Percentiles rank a stretch among this genome's conserved stretches.
Conservation (phyloP, 92 coral and sea anemone genomes). For the Zoanthus sansibaricus region DNA sequence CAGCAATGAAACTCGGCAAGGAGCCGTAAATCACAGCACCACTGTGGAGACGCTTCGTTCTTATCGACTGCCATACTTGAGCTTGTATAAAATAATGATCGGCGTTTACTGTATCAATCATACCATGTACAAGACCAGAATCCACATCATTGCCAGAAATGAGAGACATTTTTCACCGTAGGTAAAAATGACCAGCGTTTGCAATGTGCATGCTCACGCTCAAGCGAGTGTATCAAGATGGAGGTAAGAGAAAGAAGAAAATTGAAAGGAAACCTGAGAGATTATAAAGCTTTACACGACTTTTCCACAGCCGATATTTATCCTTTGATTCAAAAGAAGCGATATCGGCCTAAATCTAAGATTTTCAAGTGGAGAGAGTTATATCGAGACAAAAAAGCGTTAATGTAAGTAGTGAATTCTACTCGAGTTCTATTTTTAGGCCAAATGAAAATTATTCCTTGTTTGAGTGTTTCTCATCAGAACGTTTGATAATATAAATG, state of each 20-base stretch:
- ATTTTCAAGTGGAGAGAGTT: slow-evolving; percentile 1
- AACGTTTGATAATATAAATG: neutral
- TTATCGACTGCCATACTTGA: no score
- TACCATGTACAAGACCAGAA: no score
- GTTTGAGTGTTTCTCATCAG: neutral
- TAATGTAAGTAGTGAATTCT: neutral
- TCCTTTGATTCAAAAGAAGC: neutral
- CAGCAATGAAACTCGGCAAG: no score
- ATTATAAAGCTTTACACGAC: neutral
- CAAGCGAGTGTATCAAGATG: neutral
- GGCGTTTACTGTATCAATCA: no score
- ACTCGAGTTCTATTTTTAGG: neutral
- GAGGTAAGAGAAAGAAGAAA: neutral
- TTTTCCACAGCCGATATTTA: neutral
- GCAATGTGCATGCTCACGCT: slow-evolving; percentile 17
- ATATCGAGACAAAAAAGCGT: neutral
- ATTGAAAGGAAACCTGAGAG: slow-evolving; percentile 1
- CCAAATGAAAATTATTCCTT: neutral
- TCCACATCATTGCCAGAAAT: neutral
- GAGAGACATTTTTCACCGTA: neutral
- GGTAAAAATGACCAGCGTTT: slow-evolving; percentile 5
- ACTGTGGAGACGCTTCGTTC: no score
- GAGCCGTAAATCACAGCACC: no score
- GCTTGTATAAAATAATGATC: no score
- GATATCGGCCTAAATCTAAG: slow-evolving; percentile 18